Conservation (phyloP, 2,888 invertebrate species). For the Candidula unifasciata region DNA sequence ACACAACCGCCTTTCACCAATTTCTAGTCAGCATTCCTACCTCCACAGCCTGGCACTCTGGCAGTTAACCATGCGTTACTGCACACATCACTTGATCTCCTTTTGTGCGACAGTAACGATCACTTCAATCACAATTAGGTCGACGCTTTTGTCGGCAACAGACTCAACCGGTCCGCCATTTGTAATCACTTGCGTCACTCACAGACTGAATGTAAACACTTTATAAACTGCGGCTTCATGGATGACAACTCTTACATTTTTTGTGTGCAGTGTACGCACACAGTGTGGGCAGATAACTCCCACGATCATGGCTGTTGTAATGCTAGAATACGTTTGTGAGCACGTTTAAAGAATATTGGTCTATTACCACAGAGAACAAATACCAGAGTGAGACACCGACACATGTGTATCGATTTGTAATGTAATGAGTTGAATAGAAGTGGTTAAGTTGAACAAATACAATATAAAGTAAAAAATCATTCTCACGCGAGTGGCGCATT, state of each 20-base stretch:
- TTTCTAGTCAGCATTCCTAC: not conserved
- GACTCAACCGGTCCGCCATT: not conserved
- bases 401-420: no score
- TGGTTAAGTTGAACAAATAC: no score
- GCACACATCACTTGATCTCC: conserved; percentile 12
- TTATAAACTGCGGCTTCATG: not conserved
- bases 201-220: conserved; percentile 9
- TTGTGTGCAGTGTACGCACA: not conserved
- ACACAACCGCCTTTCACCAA: not conserved
- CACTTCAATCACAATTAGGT: conserved; percentile 7
- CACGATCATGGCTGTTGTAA: no score
- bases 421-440: no score
- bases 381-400: no score
- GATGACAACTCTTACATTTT: not conserved
- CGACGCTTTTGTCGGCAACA: not conserved
- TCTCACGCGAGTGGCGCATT: no score
- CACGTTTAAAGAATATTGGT: no score
- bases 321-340: no score
- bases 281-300: no score
- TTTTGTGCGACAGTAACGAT: not conserved
- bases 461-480: no score
- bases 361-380: no score
- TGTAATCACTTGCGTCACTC: conserved; percentile 21
- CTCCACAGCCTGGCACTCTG: not conserved
- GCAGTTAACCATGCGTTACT: not conserved